These are phyloP conservation scores for Crypturellus tataupa DNA, from an alignment of 2,797 vertebrate species.

Conservation along the genomic window DNA sequence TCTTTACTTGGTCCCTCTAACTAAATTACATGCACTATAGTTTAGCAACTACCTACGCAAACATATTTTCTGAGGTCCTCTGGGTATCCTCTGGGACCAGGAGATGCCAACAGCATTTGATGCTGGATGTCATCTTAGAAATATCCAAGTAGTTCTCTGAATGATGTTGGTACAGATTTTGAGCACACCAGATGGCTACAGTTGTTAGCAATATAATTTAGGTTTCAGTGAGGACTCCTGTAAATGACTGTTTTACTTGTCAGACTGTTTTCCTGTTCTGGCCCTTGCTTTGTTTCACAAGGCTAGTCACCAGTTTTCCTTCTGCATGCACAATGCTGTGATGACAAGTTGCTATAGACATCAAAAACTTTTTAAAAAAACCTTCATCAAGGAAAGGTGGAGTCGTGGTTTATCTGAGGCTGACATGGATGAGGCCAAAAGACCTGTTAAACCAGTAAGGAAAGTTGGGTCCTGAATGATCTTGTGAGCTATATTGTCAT, in stretches of 20 bases:
- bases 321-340: not conserved
- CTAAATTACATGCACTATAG: not conserved
- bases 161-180: not conserved
- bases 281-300: not conserved
- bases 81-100: not conserved
- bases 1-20: not conserved
- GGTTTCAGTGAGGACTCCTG: not conserved
- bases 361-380: not conserved
- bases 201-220: not conserved
- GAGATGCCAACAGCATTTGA: not conserved
- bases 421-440: not conserved
- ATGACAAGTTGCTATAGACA: not conserved
- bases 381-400: not conserved
- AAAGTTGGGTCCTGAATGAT: not conserved
- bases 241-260: not conserved
- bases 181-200: not conserved
- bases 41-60: not conserved
- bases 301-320: not conserved
- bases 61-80: rapidly evolving
- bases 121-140: not conserved
- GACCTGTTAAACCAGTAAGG: not conserved
- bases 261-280: not conserved
- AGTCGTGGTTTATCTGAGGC: not conserved
- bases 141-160: not conserved
- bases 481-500: not conserved